Base-by-base conservation (phyloP, 2,113 vertebrate genomes). In the Aspidoscelis tigris region DNA sequence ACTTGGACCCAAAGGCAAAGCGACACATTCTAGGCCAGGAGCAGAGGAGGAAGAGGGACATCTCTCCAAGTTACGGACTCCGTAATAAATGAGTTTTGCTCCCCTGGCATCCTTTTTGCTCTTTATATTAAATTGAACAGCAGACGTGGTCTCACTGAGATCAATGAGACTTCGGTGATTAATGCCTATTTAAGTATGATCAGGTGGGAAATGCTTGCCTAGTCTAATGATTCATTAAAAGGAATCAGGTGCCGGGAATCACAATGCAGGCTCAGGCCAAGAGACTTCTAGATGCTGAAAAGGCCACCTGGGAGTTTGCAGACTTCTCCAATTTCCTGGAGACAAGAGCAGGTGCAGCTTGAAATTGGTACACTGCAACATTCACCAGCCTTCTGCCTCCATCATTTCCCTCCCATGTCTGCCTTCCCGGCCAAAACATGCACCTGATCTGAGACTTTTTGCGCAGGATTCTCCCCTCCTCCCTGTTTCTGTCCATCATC, bases 131-230 rank as follows among this genome's bases (percentile, higher is more conserved):
- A 84, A 47, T 76, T 33, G 41, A 78, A 50, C 12, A 73, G 47
- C 39, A 64, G 58, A 33, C 83, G 64, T 18, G 21, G 41, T 43
- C 16, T 73, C 20, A 5, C 24, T 9, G 18, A 65, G 24, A 65
- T 84, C 76, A 65, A 41, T 65, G 43, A 1, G 3, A 65, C 55
- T 64, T 72, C 66, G 9, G 44, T 84, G 83, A 84, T 84, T 58
- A 84, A 84, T 84, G 76, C 53, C 55, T 84, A 21, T 78, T 84
- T 84, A 79, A 73, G 69, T 50, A 84, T 73, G 83, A 79, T 79
- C 83, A 84, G 83, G 76, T 84, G 83, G 69, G 53, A 26, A 82
- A 78, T 72, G 68, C 69, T 66, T 1, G 2, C 7, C 7, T 3
- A 39, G 16, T 10, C 7, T 64, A 5, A 41, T 58, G 39, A 0